These are phyloP conservation scores for Anastrepha obliqua DNA, from an alignment of 1,140 invertebrate species.

Conservation along the genomic window DNA sequence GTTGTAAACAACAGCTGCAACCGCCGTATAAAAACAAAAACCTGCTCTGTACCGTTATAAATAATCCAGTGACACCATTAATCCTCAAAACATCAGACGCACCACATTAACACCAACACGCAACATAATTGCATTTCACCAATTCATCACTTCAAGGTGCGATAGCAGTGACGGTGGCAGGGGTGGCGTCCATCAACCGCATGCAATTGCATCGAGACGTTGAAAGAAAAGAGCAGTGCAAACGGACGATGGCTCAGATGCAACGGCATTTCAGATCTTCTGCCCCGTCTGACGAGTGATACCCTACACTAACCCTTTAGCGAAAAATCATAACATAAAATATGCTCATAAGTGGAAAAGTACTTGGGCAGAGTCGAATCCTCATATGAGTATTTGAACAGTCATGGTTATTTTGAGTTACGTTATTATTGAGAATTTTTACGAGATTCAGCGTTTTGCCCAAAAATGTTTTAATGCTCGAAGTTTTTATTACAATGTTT, in stretches of 20 bases:
- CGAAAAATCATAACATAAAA: not conserved
- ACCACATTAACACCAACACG: conserved; percentile 51
- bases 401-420: not conserved
- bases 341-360: not conserved
- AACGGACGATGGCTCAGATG: too few species aligned
- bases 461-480: conserved; percentile 3
- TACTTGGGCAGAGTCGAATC: too few species aligned
- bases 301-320: not conserved
- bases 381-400: not conserved
- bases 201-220: not conserved
- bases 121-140: conserved; percentile 36
- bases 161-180: not conserved
- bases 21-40: conserved; percentile 7
- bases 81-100: conserved; percentile 26
- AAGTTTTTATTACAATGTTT: conserved; percentile 39
- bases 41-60: conserved; percentile 11
- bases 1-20: conserved; percentile 23
- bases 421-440: not conserved
- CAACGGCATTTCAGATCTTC: too few species aligned
- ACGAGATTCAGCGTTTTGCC: not conserved
- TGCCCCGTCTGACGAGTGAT: not conserved
- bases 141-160: not conserved
- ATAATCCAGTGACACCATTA: conserved; percentile 48
- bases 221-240: too few species aligned
- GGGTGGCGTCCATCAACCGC: not conserved